phyloP scores from a whole-genome alignment of 2,797 vertebrate species.

The Parauchenoglanis ngamensis region DNA sequence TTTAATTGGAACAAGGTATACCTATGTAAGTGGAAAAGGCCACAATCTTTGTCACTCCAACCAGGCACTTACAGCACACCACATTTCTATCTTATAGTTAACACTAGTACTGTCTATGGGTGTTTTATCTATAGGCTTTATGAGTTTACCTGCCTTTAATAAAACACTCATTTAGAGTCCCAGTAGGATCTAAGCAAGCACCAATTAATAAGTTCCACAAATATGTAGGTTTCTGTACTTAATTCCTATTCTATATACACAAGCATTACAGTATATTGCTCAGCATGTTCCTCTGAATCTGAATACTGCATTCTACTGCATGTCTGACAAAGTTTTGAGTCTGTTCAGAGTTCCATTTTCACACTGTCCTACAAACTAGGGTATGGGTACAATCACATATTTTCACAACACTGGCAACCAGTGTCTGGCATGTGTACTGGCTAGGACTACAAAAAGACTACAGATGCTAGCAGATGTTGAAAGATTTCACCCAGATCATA shows the following conservation, averaged over 20 bases:
- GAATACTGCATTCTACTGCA: not conserved
- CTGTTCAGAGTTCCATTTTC: conserved; percentile 20
- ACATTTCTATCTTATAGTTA: not conserved
- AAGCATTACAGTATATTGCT: conserved; percentile 23
- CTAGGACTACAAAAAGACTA: conserved; percentile 21
- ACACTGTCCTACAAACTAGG: conserved; percentile 13
- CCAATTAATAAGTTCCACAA: conserved; percentile 1
- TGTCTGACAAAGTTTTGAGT: conserved; percentile 4
- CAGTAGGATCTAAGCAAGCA: not conserved
- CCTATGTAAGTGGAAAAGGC: not conserved
- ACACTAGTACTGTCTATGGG: not conserved
- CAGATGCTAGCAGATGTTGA: conserved; percentile 33
- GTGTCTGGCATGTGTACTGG: conserved; percentile 18
- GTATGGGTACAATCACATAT: conserved; percentile 21
- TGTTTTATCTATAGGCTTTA: not conserved
- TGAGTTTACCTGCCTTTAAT: not conserved
- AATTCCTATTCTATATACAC: not conserved
- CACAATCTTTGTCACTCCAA: not conserved
- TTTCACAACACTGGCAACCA: conserved; percentile 14
- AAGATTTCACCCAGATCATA: conserved; percentile 10
- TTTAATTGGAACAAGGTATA: not conserved
- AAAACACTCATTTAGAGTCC: conserved; percentile 12
- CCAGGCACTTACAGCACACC: not conserved
- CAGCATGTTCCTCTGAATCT: not conserved
- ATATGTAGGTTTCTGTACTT: not conserved